phyloP scores from a whole-genome alignment of 2,888 invertebrate species.

The Lithophane ornitopus region DNA sequence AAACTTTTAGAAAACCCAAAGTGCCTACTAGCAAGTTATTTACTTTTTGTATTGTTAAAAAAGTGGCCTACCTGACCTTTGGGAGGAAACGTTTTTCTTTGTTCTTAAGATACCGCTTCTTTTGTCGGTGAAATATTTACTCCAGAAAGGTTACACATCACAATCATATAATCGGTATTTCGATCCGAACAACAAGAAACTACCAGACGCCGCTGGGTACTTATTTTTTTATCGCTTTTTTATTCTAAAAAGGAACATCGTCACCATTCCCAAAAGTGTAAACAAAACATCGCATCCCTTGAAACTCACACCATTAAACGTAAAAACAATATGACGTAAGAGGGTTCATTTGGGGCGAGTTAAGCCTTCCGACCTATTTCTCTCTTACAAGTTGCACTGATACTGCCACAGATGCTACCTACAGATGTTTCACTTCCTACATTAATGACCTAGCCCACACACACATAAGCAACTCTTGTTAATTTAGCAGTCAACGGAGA shows the following conservation, averaged over 20 bases:
- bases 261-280: slow-evolving; percentile 38
- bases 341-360: slow-evolving; percentile 62
- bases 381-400: slow-evolving; percentile 45
- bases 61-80: slow-evolving; percentile 44
- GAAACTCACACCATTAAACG: slow-evolving; percentile 72
- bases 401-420: slow-evolving; percentile 27
- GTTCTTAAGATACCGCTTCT: not conserved
- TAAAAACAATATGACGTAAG: slow-evolving; percentile 63
- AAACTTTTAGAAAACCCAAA: slow-evolving; percentile 48
- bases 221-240: slow-evolving; percentile 5
- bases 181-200: not conserved
- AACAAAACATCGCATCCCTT: slow-evolving; percentile 65
- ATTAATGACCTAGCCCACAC: not conserved
- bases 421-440: slow-evolving; percentile 14
- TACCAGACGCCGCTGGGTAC: not conserved
- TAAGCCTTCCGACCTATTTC: slow-evolving; percentile 74
- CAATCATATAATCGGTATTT: slow-evolving; percentile 6
- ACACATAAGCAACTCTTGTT: slow-evolving; percentile 12
- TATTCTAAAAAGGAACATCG: not conserved
- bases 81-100: slow-evolving; percentile 31
- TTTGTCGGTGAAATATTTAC: not conserved
- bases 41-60: slow-evolving; percentile 40
- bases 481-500: slow-evolving; percentile 1
- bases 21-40: slow-evolving; percentile 41
- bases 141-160: slow-evolving; percentile 3